Percentiles rank a stretch among this genome's conserved stretches.
Conservation (phyloP, 2,113 vertebrate genomes). For the Cyphomyrus discorhynchus region DNA sequence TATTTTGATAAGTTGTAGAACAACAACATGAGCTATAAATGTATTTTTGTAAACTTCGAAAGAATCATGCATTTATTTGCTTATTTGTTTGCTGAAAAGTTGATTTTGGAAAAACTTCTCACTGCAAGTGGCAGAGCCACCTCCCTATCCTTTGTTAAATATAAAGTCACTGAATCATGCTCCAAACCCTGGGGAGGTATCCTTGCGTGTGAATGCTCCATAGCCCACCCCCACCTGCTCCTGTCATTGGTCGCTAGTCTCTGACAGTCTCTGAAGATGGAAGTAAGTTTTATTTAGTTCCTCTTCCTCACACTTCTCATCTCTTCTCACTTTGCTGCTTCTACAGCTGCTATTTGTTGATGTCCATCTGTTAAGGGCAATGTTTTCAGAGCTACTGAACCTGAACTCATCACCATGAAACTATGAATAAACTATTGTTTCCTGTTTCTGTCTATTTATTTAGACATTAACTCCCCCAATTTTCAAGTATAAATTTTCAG, state of each 20-base stretch:
- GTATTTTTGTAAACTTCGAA: background rate
- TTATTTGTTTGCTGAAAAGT: background rate
- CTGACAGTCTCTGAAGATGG: conserved; percentile 35
- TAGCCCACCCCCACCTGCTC: conserved; percentile 45
- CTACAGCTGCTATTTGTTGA: conserved; percentile 60
- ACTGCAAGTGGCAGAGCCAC: conserved; percentile 19
- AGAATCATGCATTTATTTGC: background rate
- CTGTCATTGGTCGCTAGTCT: conserved; percentile 36
- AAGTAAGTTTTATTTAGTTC: conserved; percentile 59
- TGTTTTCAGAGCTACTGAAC: conserved; percentile 59
- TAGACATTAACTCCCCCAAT: background rate
- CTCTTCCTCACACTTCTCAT: conserved; percentile 38
- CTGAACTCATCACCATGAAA: conserved; percentile 63
- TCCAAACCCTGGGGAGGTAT: conserved; percentile 46
- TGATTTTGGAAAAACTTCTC: conserved; percentile 20
- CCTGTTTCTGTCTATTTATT: conserved; percentile 20
- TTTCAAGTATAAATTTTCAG: background rate
- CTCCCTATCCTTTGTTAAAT: conserved; percentile 49
- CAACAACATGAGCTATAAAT: background rate
- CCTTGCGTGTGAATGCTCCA: conserved; percentile 25
- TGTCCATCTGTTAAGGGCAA: conserved; percentile 64
- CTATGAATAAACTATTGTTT: conserved; percentile 56
- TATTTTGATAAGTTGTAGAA: background rate
- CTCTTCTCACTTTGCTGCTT: conserved; percentile 54
- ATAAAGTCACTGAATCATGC: conserved; percentile 55